Evolutionary conservation across 2,888 invertebrate species (phyloP).

Genomic region (Atrina japonica): DNA sequence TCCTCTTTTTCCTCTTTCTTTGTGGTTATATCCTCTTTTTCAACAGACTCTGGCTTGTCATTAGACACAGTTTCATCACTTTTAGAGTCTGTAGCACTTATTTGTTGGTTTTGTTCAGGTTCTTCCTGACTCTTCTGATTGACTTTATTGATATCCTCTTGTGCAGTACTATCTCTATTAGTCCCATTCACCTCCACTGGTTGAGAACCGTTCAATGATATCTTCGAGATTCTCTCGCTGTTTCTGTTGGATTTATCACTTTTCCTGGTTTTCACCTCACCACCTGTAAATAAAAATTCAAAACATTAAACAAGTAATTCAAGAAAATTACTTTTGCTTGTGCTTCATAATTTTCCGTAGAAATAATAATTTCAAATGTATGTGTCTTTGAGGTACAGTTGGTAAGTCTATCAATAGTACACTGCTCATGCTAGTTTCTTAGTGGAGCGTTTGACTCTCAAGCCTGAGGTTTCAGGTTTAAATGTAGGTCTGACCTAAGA

Average conservation of each 20-base stretch:
- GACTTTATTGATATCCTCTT: constrained; percentile 4
- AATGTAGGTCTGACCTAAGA: no score
- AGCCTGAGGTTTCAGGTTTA: no score
- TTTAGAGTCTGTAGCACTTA: not conserved
- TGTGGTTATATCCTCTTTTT: not conserved
- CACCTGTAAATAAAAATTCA: not conserved
- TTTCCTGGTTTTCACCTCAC: not conserved
- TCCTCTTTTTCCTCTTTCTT: not conserved
- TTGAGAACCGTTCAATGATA: constrained; percentile 4
- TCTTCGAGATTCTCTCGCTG: constrained; percentile 5
- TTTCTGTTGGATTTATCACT: constrained; percentile 10
- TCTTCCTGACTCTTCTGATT: not conserved
- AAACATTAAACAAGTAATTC: not conserved
- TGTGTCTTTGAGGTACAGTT: no score
- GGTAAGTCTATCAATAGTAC: no score
- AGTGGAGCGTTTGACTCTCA: no score
- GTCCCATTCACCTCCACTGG: not conserved
- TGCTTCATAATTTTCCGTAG: no score
- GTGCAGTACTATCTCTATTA: not conserved
- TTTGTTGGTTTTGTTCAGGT: constrained; percentile 1
- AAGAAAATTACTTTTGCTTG: not conserved
- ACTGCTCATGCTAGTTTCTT: no score
- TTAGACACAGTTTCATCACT: no score
- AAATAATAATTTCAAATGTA: no score
- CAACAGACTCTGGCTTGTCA: no score